phyloP scores from a whole-genome alignment of 2,888 invertebrate species.

The Pocota personata region DNA sequence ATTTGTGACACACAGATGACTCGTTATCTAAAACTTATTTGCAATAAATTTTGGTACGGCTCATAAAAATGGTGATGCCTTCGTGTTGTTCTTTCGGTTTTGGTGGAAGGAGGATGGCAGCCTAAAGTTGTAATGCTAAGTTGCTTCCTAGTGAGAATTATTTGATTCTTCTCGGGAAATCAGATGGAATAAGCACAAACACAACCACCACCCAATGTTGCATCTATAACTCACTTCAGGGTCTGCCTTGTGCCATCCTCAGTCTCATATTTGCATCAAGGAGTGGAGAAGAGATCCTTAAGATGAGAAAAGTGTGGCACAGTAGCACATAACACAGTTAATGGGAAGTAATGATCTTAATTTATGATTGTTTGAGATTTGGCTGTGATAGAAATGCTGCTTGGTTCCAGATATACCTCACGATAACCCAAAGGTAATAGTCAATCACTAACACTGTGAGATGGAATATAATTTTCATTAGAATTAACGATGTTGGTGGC shows the following conservation, averaged over 20 bases:
- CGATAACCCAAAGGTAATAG: constrained; percentile 56
- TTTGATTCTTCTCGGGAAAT: constrained; percentile 58
- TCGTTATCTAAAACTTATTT: constrained; percentile 78
- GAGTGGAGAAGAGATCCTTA: constrained; percentile 10
- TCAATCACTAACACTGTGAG: constrained; percentile 62
- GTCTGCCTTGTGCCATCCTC: constrained; percentile 4
- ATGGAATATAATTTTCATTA: constrained; percentile 72
- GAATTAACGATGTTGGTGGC: constrained; percentile 58
- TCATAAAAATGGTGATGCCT: constrained; percentile 77
- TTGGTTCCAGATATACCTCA: constrained; percentile 4
- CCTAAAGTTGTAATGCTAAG: constrained; percentile 34
- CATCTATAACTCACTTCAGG: constrained; percentile 59
- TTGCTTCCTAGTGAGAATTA: constrained; percentile 51
- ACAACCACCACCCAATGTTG: constrained; percentile 24
- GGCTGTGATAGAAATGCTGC: constrained; percentile 29
- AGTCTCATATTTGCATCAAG: constrained; percentile 59
- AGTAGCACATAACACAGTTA: constrained; percentile 25
- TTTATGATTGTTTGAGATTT: constrained; percentile 69
- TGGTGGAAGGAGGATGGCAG: not conserved
- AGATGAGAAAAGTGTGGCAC: constrained; percentile 21
- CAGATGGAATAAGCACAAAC: constrained; percentile 57
- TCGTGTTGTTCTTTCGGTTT: constrained; percentile 37
- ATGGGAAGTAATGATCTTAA: constrained; percentile 72
- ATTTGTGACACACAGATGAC: constrained; percentile 78
- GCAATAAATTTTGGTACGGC: constrained; percentile 78